phyloP scores from a whole-genome alignment of 2,113 vertebrate species.

The Procavia capensis region DNA sequence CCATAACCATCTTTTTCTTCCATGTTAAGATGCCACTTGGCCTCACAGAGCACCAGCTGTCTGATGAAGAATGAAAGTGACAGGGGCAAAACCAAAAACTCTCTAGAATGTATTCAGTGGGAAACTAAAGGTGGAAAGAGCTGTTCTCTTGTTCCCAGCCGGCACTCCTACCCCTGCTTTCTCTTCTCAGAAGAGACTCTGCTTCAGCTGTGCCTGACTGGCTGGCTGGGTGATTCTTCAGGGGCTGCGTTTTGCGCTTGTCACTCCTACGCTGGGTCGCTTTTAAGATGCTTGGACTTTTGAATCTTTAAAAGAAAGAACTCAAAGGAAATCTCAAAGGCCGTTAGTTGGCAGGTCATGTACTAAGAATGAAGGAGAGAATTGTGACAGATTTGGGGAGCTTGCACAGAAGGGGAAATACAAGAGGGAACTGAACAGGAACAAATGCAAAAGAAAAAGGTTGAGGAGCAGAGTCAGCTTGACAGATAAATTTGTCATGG shows the following conservation, averaged over 20 bases:
- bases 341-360: constrained; percentile 66
- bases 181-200: not conserved
- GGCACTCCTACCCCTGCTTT: not conserved
- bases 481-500: constrained; percentile 36
- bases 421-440: constrained; percentile 46
- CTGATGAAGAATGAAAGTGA: constrained; percentile 89
- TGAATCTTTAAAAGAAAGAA: constrained; percentile 79
- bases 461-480: not conserved
- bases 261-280: constrained; percentile 36
- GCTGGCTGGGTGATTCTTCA: not conserved
- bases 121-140: constrained; percentile 73
- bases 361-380: constrained; percentile 51
- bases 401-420: not conserved
- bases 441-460: not conserved
- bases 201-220: not conserved
- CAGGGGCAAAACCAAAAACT: constrained; percentile 88
- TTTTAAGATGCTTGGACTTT: constrained; percentile 72
- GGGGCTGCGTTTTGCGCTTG: constrained; percentile 51
- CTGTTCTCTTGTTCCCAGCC: constrained; percentile 76
- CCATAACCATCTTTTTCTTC: constrained; percentile 85
- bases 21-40: constrained; percentile 85
- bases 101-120: constrained; percentile 79
- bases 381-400: constrained; percentile 64
- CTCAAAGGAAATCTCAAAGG: constrained; percentile 71
- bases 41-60: constrained; percentile 85